A percentile compares a stretch with the other conserved stretches of the same genome.
Conservation (phyloP, 2,888 invertebrate genomes). For the Agapostemon virescens region DNA sequence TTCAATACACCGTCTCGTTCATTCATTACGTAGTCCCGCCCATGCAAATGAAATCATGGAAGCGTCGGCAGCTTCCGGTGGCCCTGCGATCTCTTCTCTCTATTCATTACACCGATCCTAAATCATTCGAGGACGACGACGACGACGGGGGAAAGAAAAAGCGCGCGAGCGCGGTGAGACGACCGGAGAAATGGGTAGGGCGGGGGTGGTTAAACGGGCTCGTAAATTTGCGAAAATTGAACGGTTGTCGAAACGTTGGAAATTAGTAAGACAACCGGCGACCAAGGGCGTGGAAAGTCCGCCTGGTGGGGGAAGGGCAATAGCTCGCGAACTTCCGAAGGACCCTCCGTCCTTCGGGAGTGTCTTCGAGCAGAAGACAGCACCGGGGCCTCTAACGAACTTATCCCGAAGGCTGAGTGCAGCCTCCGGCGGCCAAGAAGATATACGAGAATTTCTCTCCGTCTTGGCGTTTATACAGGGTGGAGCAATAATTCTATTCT, state of each 20-base stretch:
- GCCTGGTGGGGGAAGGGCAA: conserved; percentile 33
- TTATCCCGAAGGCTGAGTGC: conserved; percentile 71
- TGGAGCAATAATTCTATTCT: conserved; percentile 37
- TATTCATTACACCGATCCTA: conserved; percentile 12
- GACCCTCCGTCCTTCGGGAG: conserved; percentile 69
- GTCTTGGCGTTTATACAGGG: conserved; percentile 43
- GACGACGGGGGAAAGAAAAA: conserved; percentile 18
- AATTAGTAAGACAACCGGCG: conserved; percentile 58
- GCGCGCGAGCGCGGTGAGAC: neutral
- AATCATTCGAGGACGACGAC: conserved; percentile 15
- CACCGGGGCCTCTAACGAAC: conserved; percentile 72
- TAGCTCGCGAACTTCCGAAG: conserved; percentile 53
- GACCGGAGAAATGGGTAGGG: conserved; percentile 5
- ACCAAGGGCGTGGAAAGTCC: conserved; percentile 37
- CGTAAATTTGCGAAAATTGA: conserved; percentile 63
- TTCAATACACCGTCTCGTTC: neutral
- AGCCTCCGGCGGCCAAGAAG: conserved; percentile 56
- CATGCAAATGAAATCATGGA: conserved; percentile 7
- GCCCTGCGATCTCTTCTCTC: neutral
- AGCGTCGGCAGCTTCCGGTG: neutral
- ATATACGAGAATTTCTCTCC: conserved; percentile 54
- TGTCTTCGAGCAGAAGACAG: conserved; percentile 66
- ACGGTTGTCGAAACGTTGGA: conserved; percentile 60
- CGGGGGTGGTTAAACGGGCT: conserved; percentile 28
- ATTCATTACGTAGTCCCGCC: neutral